Evolutionary conservation across 2,888 invertebrate genomes (phyloP).

Genomic region (Tiliacea aurago): DNA sequence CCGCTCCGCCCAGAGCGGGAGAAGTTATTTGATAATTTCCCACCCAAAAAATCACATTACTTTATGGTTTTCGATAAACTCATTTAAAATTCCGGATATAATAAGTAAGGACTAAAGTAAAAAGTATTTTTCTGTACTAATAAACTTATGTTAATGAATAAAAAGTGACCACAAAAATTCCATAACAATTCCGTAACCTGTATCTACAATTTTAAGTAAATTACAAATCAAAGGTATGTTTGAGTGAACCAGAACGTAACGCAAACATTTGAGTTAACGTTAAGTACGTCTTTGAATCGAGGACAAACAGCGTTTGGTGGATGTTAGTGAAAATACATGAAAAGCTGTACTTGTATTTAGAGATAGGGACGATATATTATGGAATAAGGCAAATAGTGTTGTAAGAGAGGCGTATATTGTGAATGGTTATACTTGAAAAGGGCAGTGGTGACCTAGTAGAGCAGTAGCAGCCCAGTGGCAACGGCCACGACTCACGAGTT

Average conservation of each 20-base stretch:
- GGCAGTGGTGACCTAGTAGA: no score
- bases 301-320: conserved; percentile 33
- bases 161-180: conserved; percentile 9
- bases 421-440: background rate
- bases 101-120: background rate
- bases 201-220: conserved; percentile 14
- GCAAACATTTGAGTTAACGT: conserved; percentile 44
- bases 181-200: background rate
- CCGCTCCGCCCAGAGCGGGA: no score
- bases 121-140: background rate
- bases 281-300: conserved; percentile 55
- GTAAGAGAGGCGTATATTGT: background rate
- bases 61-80: background rate
- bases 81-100: no score
- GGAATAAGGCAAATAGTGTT: conserved; percentile 15
- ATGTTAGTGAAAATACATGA: conserved; percentile 12
- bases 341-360: conserved; percentile 18
- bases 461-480: no score
- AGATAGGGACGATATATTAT: conserved; percentile 3
- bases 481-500: no score
- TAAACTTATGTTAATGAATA: background rate
- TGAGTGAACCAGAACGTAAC: conserved; percentile 28
- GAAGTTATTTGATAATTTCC: no score
- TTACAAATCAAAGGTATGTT: conserved; percentile 47
- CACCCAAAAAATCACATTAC: no score